Evolutionary conservation across 1,140 invertebrate genomes (phyloP).

Genomic region (Pogonomyrmex barbatus): DNA sequence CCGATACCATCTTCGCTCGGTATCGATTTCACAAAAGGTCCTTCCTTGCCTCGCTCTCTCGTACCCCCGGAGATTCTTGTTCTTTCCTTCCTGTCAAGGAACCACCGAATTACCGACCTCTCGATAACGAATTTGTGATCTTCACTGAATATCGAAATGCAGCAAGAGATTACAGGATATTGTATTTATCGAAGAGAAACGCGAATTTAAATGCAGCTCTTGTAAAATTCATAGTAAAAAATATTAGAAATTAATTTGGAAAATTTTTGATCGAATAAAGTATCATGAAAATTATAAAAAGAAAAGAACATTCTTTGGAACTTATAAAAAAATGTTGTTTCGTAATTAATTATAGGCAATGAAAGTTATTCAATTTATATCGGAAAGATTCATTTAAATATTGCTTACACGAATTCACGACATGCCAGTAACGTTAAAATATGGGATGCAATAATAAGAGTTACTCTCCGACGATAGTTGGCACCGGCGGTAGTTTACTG

Average conservation of each 20-base stretch:
- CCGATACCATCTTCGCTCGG: constrained; percentile 83
- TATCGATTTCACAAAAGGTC: constrained; percentile 85
- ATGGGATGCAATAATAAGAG: constrained; percentile 1
- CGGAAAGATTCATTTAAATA: background rate
- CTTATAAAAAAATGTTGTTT: background rate
- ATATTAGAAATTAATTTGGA: background rate
- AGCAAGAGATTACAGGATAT: background rate
- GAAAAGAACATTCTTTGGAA: background rate
- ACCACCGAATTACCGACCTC: constrained; percentile 71
- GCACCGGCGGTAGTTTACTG: constrained; percentile 23
- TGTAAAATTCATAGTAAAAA: background rate
- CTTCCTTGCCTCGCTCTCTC: constrained; percentile 25
- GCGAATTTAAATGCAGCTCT: background rate
- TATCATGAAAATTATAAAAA: background rate
- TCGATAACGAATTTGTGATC: constrained; percentile 55
- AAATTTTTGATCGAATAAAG: background rate
- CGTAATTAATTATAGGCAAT: background rate
- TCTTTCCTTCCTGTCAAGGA: constrained; percentile 72
- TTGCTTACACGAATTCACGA: background rate
- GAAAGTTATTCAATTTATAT: background rate
- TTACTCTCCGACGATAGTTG: constrained; percentile 10
- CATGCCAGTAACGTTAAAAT: background rate
- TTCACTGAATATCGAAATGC: constrained; percentile 36
- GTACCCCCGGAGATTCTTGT: constrained; percentile 13
- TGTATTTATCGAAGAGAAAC: background rate